Evolutionary conservation across 2,797 vertebrate genomes (phyloP).

Genomic region (Psittacula derbiana): DNA sequence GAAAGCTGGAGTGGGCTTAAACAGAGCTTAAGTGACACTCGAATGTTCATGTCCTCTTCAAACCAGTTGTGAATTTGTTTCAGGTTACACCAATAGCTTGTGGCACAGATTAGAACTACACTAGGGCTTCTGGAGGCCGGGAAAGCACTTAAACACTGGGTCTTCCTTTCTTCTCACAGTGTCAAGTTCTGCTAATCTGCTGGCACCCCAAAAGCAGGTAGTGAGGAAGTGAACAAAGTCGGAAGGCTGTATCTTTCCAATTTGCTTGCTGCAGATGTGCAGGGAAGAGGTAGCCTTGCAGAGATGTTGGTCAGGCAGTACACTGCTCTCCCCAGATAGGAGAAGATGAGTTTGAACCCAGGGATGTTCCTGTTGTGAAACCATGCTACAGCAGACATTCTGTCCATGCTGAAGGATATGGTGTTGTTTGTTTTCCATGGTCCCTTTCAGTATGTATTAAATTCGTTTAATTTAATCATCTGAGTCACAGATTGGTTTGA

Average conservation of each 20-base stretch:
- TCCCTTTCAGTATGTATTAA: not conserved
- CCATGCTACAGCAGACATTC: not conserved
- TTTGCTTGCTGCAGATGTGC: not conserved
- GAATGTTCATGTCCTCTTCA: not conserved
- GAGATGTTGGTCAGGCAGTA: not conserved
- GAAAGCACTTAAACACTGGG: not conserved
- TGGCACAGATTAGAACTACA: not conserved
- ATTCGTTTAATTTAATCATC: not conserved
- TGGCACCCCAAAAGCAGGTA: not conserved
- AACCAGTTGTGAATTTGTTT: not conserved
- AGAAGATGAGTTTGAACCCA: not conserved
- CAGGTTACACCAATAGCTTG: not conserved
- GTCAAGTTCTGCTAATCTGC: not conserved
- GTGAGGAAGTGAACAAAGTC: not conserved
- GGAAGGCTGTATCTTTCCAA: not conserved
- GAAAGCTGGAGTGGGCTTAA: not conserved
- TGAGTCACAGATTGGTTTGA: not conserved
- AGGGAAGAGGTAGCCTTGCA: not conserved
- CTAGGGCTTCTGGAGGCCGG: not conserved
- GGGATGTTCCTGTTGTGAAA: not conserved
- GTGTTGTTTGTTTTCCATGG: accelerated
- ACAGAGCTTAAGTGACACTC: not conserved
- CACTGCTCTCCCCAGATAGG: not conserved
- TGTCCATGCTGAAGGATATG: not conserved
- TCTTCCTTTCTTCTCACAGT: not conserved